These are phyloP conservation scores for Drosophila asahinai DNA, from an alignment of 1,140 invertebrate genomes.

Conservation along the genomic window DNA sequence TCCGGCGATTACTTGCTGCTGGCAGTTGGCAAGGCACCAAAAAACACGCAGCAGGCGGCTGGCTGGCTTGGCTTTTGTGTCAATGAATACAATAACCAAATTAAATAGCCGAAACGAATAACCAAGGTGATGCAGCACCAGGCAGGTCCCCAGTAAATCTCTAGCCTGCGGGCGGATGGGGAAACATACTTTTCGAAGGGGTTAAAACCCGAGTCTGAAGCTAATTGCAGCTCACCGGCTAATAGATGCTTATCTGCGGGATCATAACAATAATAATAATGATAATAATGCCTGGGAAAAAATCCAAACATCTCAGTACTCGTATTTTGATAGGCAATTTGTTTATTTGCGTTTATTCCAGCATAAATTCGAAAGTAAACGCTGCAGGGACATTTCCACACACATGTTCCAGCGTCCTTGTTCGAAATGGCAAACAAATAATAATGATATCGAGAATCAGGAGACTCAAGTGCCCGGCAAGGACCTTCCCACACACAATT, in stretches of 20 bases:
- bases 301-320: background rate
- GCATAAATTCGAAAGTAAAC: constrained; percentile 63
- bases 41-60: constrained; percentile 60
- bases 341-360: constrained; percentile 75
- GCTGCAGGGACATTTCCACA: constrained; percentile 71
- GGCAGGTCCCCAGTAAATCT: constrained; percentile 25
- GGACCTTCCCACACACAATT: constrained; percentile 64
- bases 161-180: constrained; percentile 29
- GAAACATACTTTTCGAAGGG: constrained; percentile 25
- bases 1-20: constrained; percentile 50
- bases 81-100: constrained; percentile 84
- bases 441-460: constrained; percentile 63
- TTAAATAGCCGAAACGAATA: constrained; percentile 61
- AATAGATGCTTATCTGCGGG: constrained; percentile 72
- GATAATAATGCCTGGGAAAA: constrained; percentile 39
- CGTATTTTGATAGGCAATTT: constrained; percentile 73
- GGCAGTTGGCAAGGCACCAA: constrained; percentile 54
- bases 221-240: constrained; percentile 54
- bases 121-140: constrained; percentile 69
- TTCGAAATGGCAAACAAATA: constrained; percentile 79
- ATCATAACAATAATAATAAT: constrained; percentile 36
- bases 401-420: constrained; percentile 36
- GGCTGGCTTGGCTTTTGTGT: constrained; percentile 72
- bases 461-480: constrained; percentile 53
- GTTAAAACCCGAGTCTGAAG: constrained; percentile 23